Base-by-base conservation (phyloP, 2,797 vertebrate species). In the Bradypodion pumilum region DNA sequence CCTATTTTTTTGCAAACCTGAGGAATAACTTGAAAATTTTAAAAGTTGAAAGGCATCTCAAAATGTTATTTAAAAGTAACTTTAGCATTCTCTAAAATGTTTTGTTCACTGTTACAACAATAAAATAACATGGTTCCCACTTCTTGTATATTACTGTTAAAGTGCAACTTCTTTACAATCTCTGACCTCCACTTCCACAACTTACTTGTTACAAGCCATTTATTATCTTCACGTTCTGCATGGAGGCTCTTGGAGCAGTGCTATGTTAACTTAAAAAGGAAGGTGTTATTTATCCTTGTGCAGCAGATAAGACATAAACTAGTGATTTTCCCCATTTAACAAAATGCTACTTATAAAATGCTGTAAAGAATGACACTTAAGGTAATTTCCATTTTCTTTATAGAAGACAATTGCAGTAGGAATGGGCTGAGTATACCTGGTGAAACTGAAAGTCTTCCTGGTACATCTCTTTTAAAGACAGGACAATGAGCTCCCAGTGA, bases 351-450 rank as follows among this genome's bases (percentile, higher is more conserved):
- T 62, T 73, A 49, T 62, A 77, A 76, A 82, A 73, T 77, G 49
- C 32, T 49, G 25, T 49, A 52, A 59, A 5, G 42, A 37, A 29
- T 46, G 60, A 32, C 44, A 66, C 42, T 85, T 56, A 74, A 65
- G 37, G 42, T n/a, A 12, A 66, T 74, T 74, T 74, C 46, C 7
- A 19, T 62, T 79, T 80, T 74, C 83, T 80, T 74, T 85, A 56
- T 65, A 65, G 42, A 74, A 56, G 37, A 74, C 60, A 66, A 74
- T 79, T 49, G 29, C 73, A 66, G 80, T n/a, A 32, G 44, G n/a
- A 56, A 66, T 42, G 68, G 37, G 21, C 35, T 74, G 35, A 27
- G 5, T 66, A 74, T 46, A 56, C 44, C 60, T 85, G 46, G 69
- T 65, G 60, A 66, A 79, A 56, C 62, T 74, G 77, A 60, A 79